Percentiles rank a stretch among this genome's conserved stretches.
phyloP scores from a whole-genome alignment of 2,797 vertebrate genomes.

The Momotus momota region DNA sequence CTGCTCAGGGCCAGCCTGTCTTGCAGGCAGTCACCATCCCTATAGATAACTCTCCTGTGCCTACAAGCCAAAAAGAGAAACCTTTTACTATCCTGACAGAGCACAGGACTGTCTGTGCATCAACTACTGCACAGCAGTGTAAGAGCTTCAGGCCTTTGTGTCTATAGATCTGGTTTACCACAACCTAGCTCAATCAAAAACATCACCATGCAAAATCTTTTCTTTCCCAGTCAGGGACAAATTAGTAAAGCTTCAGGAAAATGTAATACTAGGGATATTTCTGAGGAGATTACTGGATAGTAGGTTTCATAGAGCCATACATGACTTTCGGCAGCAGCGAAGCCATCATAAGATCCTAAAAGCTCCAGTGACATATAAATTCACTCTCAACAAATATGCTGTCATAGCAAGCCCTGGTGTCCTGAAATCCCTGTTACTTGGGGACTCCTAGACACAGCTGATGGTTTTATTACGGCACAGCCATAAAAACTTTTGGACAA shows the following conservation, averaged over 20 bases:
- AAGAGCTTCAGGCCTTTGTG: not conserved
- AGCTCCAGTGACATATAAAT: not conserved
- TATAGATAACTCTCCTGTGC: not conserved
- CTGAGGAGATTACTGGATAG: not conserved
- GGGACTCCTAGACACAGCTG: not conserved
- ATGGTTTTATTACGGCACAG: not conserved
- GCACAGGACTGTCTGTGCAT: not conserved
- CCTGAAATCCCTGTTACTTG: not conserved
- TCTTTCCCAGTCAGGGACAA: not conserved
- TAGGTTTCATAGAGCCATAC: not conserved
- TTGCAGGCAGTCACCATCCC: not conserved
- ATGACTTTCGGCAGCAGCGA: not conserved
- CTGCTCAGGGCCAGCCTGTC: not conserved
- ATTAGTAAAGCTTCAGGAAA: not conserved
- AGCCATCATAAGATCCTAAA: not conserved
- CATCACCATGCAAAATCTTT: not conserved
- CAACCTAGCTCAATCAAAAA: not conserved
- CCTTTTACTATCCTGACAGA: not conserved
- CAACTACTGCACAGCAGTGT: accelerated
- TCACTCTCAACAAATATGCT: not conserved
- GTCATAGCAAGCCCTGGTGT: not conserved
- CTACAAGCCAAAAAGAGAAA: not conserved
- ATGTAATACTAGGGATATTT: not conserved
- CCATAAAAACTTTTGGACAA: not conserved
- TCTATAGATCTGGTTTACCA: not conserved